Percentiles rank a stretch among this genome's conserved stretches.
Evolutionary conservation across 2,113 vertebrate species (phyloP).

Genomic region (Cinclus cinclus): DNA sequence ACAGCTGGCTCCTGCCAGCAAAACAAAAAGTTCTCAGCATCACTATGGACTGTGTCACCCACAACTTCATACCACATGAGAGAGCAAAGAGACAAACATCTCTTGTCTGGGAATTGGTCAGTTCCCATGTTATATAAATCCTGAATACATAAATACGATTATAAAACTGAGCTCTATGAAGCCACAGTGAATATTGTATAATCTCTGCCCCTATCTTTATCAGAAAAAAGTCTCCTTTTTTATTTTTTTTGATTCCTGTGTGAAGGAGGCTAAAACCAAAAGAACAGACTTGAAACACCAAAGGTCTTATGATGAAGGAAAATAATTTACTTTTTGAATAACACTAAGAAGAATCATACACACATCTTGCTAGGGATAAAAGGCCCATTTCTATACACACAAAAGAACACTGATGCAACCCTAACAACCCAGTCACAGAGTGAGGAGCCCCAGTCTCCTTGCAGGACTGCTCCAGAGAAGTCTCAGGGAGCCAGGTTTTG

Average conservation of each 20-base stretch:
- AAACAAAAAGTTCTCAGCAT: constrained; percentile 40
- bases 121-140: constrained; percentile 31
- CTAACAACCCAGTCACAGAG: neutral
- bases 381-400: neutral
- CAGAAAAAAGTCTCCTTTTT: neutral
- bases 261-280: neutral
- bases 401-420: neutral
- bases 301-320: neutral
- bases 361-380: neutral
- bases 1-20: constrained; percentile 12
- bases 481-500: neutral
- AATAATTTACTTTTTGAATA: neutral
- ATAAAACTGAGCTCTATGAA: neutral
- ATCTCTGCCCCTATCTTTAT: neutral
- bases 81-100: constrained; percentile 6
- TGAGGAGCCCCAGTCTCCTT: neutral
- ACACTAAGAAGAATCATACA: neutral
- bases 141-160: neutral
- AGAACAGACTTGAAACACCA: neutral
- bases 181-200: neutral
- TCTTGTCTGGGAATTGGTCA: neutral
- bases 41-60: neutral
- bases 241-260: neutral
- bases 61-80: neutral
- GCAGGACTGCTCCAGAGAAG: neutral